A percentile compares a stretch with the other conserved stretches of the same genome.
Evolutionary conservation across 2,113 vertebrate species (phyloP).

Genomic region (Hystrix cristata): DNA sequence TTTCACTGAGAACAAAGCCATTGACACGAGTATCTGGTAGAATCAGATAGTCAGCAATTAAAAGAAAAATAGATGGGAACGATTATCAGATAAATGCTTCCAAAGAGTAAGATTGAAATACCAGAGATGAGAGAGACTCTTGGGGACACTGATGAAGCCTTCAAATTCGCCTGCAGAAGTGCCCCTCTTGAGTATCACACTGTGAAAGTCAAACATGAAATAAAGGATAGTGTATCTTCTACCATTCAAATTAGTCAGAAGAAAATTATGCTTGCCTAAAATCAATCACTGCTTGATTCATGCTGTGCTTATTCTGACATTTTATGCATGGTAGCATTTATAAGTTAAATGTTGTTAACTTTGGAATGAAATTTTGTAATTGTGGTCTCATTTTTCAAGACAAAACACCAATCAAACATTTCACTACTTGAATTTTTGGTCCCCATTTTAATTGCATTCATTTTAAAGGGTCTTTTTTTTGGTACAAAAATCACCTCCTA

Average conservation of each 20-base stretch:
- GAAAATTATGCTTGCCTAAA: background rate
- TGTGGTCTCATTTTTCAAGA: background rate
- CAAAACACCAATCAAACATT: background rate
- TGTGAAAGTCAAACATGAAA: constrained; percentile 41
- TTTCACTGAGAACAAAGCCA: background rate
- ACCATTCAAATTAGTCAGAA: background rate
- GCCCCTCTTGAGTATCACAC: background rate
- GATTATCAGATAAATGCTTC: constrained; percentile 40
- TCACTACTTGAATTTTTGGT: background rate
- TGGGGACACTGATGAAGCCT: background rate
- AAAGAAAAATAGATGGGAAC: constrained; percentile 6
- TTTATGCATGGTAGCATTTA: background rate
- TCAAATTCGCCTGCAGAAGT: background rate
- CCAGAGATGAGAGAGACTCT: constrained; percentile 5
- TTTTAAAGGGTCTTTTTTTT: background rate
- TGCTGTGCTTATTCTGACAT: background rate
- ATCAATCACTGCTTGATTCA: constrained; percentile 33
- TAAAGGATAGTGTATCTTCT: background rate
- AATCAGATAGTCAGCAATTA: background rate
- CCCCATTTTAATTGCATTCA: background rate
- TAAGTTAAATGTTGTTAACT: constrained; percentile 28
- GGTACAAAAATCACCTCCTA: background rate
- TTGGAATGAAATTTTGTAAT: background rate
- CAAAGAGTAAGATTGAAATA: constrained; percentile 40
- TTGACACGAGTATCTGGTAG: background rate